Conservation (phyloP, 37 sponge, comb jelly and placozoan genomes). For the Lycopodina hypogea region DNA sequence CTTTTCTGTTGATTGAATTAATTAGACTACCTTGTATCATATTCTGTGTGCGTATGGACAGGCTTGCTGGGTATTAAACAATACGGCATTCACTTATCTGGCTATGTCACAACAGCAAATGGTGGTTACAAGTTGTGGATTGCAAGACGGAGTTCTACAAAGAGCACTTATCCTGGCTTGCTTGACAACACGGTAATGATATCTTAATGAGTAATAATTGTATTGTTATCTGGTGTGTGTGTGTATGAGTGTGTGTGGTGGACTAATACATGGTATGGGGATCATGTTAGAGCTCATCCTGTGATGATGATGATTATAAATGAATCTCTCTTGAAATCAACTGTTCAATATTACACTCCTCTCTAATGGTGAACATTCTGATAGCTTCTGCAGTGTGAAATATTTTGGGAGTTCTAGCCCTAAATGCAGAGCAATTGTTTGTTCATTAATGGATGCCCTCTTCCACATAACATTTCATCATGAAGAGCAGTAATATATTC, state of each 20-base stretch:
- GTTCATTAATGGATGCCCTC: too few relatives aligned
- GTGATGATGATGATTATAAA: too few relatives aligned
- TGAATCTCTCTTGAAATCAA: too few relatives aligned
- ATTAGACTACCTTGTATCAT: too few relatives aligned
- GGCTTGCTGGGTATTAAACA: slow-evolving; percentile 45
- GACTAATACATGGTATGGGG: background rate
- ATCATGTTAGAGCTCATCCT: too few relatives aligned
- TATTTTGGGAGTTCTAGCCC: background rate
- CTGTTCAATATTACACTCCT: background rate
- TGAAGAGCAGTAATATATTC: too few relatives aligned
- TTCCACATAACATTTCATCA: too few relatives aligned
- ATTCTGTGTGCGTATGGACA: too few relatives aligned
- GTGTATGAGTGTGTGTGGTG: too few relatives aligned
- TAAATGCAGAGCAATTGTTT: too few relatives aligned
- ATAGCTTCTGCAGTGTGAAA: slow-evolving; percentile 1
- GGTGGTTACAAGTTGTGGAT: slow-evolving; percentile 62
- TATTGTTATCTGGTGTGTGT: too few relatives aligned
- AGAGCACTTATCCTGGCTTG: slow-evolving; percentile 68
- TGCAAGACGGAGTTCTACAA: slow-evolving; percentile 42
- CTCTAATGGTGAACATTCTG: background rate
- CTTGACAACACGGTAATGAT: slow-evolving; percentile 60
- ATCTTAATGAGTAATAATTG: background rate
- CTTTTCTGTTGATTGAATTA: too few relatives aligned
- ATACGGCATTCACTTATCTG: slow-evolving; percentile 72
- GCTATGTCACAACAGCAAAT: slow-evolving; percentile 28